phyloP scores from a whole-genome alignment of 2,113 vertebrate species.

The Channa argus region DNA sequence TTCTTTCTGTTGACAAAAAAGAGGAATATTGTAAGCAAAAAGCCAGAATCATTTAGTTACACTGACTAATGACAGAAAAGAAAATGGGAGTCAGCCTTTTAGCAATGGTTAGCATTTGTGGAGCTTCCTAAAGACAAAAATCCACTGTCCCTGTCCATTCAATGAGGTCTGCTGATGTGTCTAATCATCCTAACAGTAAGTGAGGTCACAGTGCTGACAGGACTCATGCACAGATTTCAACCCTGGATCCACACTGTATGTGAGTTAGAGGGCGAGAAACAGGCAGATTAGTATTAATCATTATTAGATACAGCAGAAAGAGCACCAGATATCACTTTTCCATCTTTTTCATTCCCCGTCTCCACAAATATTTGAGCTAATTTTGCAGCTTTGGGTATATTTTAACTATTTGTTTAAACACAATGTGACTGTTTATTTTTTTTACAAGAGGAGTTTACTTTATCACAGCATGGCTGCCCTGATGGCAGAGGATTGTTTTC shows the following conservation, averaged over 20 bases:
- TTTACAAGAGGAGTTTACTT: neutral
- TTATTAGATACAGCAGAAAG: conserved; percentile 23
- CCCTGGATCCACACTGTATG: neutral
- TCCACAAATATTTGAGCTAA: neutral
- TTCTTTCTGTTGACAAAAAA: conserved; percentile 87
- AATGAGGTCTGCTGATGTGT: neutral
- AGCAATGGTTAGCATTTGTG: too few species aligned
- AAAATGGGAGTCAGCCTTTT: neutral
- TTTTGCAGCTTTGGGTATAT: neutral
- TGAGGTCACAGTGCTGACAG: neutral
- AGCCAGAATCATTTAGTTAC: neutral
- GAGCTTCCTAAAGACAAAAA: neutral
- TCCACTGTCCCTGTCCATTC: neutral
- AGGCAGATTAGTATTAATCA: conserved; percentile 37
- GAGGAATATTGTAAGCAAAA: neutral
- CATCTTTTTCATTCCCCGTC: conserved; percentile 10
- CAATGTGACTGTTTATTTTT: neutral
- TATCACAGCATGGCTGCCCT: neutral
- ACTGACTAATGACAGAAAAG: neutral
- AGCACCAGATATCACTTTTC: conserved; percentile 24
- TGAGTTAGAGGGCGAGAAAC: conserved; percentile 1
- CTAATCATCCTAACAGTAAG: neutral
- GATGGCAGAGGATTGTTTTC: neutral
- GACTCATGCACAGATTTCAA: neutral
- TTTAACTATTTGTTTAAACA: neutral